Evolutionary conservation across 2,113 vertebrate genomes (phyloP).

Genomic region (Ovis aries): ARS-UI_Ramb_v3.0 NC_056071.1:24019501-24020000

Average conservation of each 20-base stretch:
- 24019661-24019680: not conserved
- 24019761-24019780: not conserved
- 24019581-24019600: not conserved
- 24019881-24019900: not conserved
- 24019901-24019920: not conserved
- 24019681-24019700: no score
- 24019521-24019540: not conserved
- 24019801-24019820: not conserved
- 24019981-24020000: not conserved
- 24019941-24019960: not conserved
- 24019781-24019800: not conserved
- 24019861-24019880: not conserved
- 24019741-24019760: not conserved
- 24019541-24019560: not conserved
- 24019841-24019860: accelerated
- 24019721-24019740: accelerated
- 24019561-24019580: not conserved
- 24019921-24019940: accelerated
- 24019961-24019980: not conserved
- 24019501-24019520: accelerated
- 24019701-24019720: not conserved
- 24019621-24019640: not conserved
- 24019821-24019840: not conserved
- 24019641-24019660: not conserved
- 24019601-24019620: not conserved